These are phyloP conservation scores for Papilio elwesi DNA, from an alignment of 2,888 invertebrate species.

Conservation along the genomic window DNA sequence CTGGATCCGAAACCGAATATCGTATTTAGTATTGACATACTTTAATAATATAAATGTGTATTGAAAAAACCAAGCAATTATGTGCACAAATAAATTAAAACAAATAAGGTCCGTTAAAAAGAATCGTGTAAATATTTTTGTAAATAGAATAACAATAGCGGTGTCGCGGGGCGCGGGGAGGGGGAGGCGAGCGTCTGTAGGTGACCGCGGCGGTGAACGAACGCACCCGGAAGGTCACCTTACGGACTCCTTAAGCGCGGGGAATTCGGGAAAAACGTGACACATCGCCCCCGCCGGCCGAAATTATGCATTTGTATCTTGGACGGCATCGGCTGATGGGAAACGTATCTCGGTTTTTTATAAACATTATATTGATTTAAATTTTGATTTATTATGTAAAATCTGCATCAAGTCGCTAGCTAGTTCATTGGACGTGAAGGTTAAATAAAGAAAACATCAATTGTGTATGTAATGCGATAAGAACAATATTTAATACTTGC, in stretches of 20 bases:
- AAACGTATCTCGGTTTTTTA: not conserved
- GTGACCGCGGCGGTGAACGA: slow-evolving; percentile 62
- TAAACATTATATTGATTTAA: not conserved
- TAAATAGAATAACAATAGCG: slow-evolving; percentile 40
- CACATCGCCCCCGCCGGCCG: slow-evolving; percentile 9
- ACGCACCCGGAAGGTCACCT: slow-evolving; percentile 79
- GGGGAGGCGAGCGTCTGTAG: slow-evolving; percentile 50
- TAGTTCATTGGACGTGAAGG: slow-evolving; percentile 37
- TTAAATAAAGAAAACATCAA: slow-evolving; percentile 24
- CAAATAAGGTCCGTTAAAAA: slow-evolving; percentile 15
- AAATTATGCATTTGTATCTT: slow-evolving; percentile 21
- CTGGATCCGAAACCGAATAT: too few relatives aligned
- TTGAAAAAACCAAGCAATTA: not conserved
- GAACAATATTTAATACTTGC: slow-evolving; percentile 26
- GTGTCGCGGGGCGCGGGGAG: slow-evolving; percentile 4
- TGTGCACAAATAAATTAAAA: not conserved
- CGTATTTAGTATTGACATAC: too few relatives aligned
- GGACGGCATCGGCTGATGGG: not conserved
- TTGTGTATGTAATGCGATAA: slow-evolving; percentile 5
- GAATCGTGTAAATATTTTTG: slow-evolving; percentile 27
- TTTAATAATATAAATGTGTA: too few relatives aligned
- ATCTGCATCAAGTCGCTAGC: slow-evolving; percentile 7
- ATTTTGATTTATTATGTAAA: not conserved
- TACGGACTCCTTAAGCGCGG: slow-evolving; percentile 55
- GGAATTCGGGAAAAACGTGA: slow-evolving; percentile 58